Evolutionary conservation across 2,113 vertebrate species (phyloP).

Genomic region (Phasianus colchicus): DNA sequence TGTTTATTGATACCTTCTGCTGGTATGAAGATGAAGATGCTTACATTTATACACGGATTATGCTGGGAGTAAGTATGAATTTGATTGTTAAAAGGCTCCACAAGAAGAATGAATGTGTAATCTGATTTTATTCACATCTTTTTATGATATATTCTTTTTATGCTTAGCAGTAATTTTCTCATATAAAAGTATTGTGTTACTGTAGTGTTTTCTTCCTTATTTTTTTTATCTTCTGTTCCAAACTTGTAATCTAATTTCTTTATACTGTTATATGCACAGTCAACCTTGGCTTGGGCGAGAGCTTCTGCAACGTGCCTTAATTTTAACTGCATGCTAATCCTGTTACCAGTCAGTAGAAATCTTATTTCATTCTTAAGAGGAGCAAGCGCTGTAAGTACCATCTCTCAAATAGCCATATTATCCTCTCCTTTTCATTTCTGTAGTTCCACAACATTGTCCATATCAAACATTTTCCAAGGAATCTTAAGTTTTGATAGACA

Average conservation of each 20-base stretch:
- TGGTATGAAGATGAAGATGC: conserved; percentile 80
- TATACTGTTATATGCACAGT: conserved; percentile 68
- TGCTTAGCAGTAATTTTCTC: conserved; percentile 5
- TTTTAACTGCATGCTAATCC: conserved; percentile 86
- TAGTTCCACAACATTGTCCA: conserved; percentile 9
- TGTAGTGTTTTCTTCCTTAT: not conserved
- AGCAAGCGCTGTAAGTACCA: conserved; percentile 78
- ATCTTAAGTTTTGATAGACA: conserved; percentile 51
- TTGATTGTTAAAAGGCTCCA: conserved; percentile 9
- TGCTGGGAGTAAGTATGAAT: conserved; percentile 83
- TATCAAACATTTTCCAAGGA: conserved; percentile 53
- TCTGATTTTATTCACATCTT: conserved; percentile 13
- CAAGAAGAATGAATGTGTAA: not conserved
- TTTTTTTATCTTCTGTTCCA: not conserved
- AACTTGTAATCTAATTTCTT: conserved; percentile 55
- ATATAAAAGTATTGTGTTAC: not conserved
- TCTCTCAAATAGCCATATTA: conserved; percentile 35
- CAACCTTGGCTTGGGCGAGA: conserved; percentile 83
- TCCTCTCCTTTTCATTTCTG: not conserved
- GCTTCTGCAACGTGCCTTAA: conserved; percentile 85
- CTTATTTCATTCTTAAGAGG: conserved; percentile 82
- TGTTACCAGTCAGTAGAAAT: conserved; percentile 84
- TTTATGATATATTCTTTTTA: not conserved
- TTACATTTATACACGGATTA: conserved; percentile 82
- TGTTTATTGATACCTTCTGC: conserved; percentile 81